Conservation (phyloP, 2,888 invertebrate species). For the Agrochola litura region DNA sequence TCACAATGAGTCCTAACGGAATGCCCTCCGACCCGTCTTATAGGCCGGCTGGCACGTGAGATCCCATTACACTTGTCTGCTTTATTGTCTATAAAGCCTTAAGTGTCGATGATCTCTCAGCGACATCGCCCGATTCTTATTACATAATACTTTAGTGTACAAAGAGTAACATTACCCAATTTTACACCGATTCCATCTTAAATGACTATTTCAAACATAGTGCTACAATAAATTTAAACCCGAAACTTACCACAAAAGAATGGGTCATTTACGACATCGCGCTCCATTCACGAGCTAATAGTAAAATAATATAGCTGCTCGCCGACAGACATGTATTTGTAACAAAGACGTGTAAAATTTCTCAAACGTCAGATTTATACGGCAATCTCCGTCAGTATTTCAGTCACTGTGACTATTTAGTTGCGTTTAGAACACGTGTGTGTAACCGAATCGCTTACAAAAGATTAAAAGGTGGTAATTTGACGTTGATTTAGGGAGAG, state of each 20-base stretch:
- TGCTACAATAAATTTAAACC: conserved; percentile 80
- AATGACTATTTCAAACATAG: conserved; percentile 73
- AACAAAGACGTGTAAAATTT: conserved; percentile 88
- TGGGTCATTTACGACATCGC: conserved; percentile 83
- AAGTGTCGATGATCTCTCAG: conserved; percentile 80
- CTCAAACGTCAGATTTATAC: conserved; percentile 87
- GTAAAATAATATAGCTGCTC: conserved; percentile 83
- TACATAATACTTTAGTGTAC: conserved; percentile 70
- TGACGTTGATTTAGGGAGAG: conserved; percentile 89
- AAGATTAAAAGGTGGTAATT: conserved; percentile 90
- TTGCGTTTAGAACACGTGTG: conserved; percentile 83
- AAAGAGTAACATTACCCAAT: conserved; percentile 71
- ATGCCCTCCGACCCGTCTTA: conserved; percentile 79
- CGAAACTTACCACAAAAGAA: conserved; percentile 79
- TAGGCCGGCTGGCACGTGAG: conserved; percentile 75
- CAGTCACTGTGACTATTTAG: conserved; percentile 76
- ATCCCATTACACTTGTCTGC: conserved; percentile 84
- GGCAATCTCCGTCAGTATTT: conserved; percentile 82
- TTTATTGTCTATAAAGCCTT: conserved; percentile 87
- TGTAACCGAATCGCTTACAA: conserved; percentile 88
- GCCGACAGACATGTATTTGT: conserved; percentile 82
- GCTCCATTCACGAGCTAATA: conserved; percentile 81
- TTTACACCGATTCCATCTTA: conserved; percentile 71
- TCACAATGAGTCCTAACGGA: conserved; percentile 71
- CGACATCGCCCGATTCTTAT: conserved; percentile 71